phyloP scores from a whole-genome alignment of 2,797 vertebrate species.

The Enteromius unitaeniatus region DNA sequence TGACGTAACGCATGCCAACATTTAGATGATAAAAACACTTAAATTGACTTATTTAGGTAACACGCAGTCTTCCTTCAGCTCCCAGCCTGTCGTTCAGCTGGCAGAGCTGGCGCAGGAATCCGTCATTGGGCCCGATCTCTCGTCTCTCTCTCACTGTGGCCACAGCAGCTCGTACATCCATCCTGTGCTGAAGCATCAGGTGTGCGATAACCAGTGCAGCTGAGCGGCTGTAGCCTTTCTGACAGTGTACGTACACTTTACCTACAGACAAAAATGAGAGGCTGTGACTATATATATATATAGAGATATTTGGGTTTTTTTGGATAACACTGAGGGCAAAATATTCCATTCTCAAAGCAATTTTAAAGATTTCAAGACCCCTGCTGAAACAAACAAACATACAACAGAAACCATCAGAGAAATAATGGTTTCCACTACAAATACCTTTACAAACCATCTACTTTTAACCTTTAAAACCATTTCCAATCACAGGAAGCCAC shows the following conservation, averaged over 20 bases:
- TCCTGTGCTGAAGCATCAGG: slow-evolving; percentile 88
- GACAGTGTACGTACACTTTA: slow-evolving; percentile 92
- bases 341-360: not conserved
- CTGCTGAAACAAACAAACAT: not conserved
- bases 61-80: slow-evolving; percentile 71
- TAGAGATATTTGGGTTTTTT: no score
- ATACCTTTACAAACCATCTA: not conserved
- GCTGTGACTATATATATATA: not conserved
- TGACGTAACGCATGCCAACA: not conserved
- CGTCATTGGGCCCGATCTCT: slow-evolving; percentile 94
- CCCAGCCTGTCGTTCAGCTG: slow-evolving; percentile 82
- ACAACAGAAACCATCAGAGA: not conserved
- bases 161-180: slow-evolving; percentile 85
- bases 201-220: slow-evolving; percentile 90
- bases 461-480: not conserved
- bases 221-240: slow-evolving; percentile 96
- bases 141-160: slow-evolving; percentile 84
- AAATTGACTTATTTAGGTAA: not conserved
- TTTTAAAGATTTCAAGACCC: not conserved
- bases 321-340: not conserved
- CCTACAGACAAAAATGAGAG: slow-evolving; percentile 71
- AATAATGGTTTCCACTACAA: not conserved
- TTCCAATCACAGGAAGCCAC: no score
- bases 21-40: slow-evolving; percentile 25
- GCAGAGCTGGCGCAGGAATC: slow-evolving; percentile 92